Percentiles rank a stretch among this genome's conserved stretches.
phyloP scores from a whole-genome alignment of 2,797 vertebrate species.

The Glyptemys insculpta region DNA sequence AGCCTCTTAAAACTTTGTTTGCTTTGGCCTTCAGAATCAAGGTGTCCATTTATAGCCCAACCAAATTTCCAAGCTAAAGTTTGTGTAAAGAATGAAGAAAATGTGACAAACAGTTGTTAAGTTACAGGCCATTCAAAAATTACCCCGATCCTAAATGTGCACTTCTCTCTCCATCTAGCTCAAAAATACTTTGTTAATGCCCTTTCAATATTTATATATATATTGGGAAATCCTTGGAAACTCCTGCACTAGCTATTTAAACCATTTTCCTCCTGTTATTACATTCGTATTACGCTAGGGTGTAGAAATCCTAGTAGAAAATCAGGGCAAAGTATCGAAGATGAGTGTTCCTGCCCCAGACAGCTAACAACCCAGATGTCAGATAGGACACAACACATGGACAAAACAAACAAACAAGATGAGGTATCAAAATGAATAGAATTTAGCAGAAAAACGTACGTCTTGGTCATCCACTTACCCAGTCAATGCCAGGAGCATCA shows the following conservation, averaged over 20 bases:
- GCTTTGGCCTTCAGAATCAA: not conserved
- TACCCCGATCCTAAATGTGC: not conserved
- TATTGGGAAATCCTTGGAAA: not conserved
- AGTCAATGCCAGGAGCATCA: not conserved
- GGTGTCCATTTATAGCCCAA: not conserved
- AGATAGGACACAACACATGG: not conserved
- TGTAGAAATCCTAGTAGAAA: not conserved
- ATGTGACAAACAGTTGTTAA: not conserved
- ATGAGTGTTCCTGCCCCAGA: fast-evolving
- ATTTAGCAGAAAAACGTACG: not conserved
- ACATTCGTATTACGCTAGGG: not conserved
- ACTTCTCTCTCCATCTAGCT: not conserved
- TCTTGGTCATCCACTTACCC: fast-evolving
- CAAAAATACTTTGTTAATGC: not conserved
- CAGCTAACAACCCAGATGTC: not conserved
- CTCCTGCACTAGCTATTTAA: not conserved
- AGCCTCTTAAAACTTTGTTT: not conserved
- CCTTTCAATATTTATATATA: not conserved
- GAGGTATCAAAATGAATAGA: not conserved
- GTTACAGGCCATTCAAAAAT: not conserved
- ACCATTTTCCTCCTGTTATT: not conserved
- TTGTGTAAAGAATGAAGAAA: not conserved
- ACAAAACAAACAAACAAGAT: not conserved
- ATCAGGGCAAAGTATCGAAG: not conserved
- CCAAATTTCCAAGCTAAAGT: not conserved